Base-by-base conservation (phyloP, 2,888 invertebrate genomes). In the Muschampia plurimacula region DNA sequence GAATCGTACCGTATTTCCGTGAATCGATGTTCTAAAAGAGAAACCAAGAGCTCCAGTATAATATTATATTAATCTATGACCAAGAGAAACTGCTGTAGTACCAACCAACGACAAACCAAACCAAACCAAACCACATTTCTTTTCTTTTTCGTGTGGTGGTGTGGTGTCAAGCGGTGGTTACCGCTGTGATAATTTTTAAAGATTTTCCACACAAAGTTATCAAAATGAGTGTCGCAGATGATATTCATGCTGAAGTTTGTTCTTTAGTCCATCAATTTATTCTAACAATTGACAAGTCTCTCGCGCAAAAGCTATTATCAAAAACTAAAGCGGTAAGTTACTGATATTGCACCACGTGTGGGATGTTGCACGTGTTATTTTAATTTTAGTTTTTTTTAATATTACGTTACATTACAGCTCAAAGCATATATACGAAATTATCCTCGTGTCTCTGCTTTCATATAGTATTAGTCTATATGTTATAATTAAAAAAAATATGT, bases 291-390 rank as follows among this genome's bases (percentile, higher is more conserved):
- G 96, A 97, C 82, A 96, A 96, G 85, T 91, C 95, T 7, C 82
- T 97, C 44, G 97, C 97, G 0, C 95, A 95, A 81, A 94, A 96
- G 67, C 97, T 96, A 84, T 95, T 96, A 82, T 95, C 96, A 81
- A 97, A 96, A 90, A 95, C 96, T 1, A 97, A 97, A 86, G 96
- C 96, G 91, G 97, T 97, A 95, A 96, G 97, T 95, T 67, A 76
- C 64, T 73, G 67, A 63, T 69, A 60, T 59, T 36, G 60, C 60
- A 89, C 90, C 92, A 92, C 92, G 91, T 93, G 90, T 87, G 84
- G 84, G 65, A n/a, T 49, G 62, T 73, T 83, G 86, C 92, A 90
- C 88, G 92, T 92, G 90, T 82, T 85, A 60, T 52, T n/a, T 49
- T 13, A 55, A 77, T 74, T 72, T 28, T 8, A 55, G 55, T 55